Evolutionary conservation across 1,140 invertebrate genomes (phyloP).

Genomic region (Ips typographus): DNA sequence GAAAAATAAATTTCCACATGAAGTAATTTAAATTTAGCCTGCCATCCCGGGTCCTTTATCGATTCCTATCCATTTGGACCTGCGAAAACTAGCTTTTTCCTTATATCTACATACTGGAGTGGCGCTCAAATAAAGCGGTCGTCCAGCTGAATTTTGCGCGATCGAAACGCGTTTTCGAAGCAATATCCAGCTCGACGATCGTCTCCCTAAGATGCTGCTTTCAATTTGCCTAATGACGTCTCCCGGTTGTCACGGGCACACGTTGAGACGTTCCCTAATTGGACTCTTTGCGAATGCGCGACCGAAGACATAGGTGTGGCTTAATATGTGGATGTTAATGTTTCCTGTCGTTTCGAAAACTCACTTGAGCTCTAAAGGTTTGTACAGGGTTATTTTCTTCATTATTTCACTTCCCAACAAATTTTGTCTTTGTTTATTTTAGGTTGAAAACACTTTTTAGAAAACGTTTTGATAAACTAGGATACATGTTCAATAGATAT

Average conservation of each 20-base stretch:
- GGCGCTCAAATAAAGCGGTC: conserved; percentile 48
- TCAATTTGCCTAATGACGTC: conserved; percentile 54
- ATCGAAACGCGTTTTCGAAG: conserved; percentile 15
- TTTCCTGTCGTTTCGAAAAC: too few species aligned
- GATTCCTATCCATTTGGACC: conserved; percentile 50
- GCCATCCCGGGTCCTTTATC: conserved; percentile 44
- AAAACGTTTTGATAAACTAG: too few species aligned
- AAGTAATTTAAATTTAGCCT: conserved; percentile 37
- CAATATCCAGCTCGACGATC: conserved; percentile 14
- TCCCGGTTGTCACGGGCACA: conserved; percentile 52
- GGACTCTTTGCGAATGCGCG: conserved; percentile 32
- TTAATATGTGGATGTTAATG: conserved; percentile 14
- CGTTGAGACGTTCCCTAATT: conserved; percentile 40
- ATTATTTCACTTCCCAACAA: too few species aligned
- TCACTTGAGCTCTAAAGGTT: too few species aligned
- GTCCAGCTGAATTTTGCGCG: conserved; percentile 31
- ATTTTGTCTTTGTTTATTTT: too few species aligned
- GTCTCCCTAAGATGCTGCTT: conserved; percentile 50
- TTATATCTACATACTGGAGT: conserved; percentile 53
- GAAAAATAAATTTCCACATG: conserved; percentile 34
- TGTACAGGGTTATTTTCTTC: too few species aligned
- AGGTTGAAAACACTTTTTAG: too few species aligned
- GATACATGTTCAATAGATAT: too few species aligned
- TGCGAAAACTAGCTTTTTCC: conserved; percentile 51
- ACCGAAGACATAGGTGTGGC: conserved; percentile 27